Conservation (phyloP, 2,797 vertebrate genomes). For the Hozukius guyotensis region DNA sequence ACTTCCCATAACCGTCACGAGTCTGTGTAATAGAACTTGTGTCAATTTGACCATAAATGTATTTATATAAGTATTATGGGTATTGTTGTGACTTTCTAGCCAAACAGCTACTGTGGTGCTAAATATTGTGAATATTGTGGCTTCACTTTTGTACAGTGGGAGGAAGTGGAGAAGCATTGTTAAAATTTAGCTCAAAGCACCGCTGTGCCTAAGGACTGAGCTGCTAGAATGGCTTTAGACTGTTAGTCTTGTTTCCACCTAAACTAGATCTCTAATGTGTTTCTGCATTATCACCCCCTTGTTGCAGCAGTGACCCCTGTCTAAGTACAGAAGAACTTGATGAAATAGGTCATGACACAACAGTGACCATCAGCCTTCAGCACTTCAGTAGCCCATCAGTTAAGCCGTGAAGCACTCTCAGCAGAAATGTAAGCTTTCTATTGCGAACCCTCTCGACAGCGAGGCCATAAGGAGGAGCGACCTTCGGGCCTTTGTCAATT, state of each 20-base stretch:
- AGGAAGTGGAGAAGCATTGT: too few species aligned
- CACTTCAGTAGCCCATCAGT: constrained; percentile 41
- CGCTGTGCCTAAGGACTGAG: background rate
- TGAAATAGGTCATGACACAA: constrained; percentile 15
- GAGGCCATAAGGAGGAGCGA: constrained; percentile 41
- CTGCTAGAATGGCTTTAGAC: background rate
- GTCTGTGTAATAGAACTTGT: too few species aligned
- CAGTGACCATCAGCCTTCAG: constrained; percentile 4
- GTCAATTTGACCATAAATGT: too few species aligned
- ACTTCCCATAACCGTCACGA: too few species aligned
- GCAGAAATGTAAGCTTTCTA: constrained; percentile 32
- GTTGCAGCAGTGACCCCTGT: background rate
- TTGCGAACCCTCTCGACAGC: constrained; percentile 32
- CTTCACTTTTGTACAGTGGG: too few species aligned
- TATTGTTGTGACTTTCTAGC: too few species aligned
- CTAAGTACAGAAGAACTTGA: constrained; percentile 9
- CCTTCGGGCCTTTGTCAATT: constrained; percentile 59
- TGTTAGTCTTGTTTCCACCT: background rate
- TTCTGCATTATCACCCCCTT: background rate
- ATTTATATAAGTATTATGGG: too few species aligned
- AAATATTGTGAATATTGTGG: too few species aligned
- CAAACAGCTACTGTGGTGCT: too few species aligned
- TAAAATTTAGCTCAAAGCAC: too few species aligned
- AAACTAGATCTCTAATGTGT: background rate
- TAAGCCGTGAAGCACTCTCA: constrained; percentile 27